A percentile compares a stretch with the other conserved stretches of the same genome.
Conservation (phyloP, 2,113 vertebrate species). For the Mirza zaza region DNA sequence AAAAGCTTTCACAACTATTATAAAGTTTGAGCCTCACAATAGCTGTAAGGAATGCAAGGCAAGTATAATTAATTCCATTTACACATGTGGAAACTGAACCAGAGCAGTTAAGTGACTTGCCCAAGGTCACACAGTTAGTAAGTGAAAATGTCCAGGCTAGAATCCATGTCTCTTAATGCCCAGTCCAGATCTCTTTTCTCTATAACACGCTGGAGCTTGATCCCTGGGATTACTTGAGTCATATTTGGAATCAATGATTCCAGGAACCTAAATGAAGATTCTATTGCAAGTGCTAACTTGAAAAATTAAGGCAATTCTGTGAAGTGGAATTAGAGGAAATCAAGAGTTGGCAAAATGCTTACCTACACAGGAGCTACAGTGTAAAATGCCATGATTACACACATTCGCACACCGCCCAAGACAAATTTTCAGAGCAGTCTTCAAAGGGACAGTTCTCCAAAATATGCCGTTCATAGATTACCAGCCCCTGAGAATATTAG, state of each 20-base stretch:
- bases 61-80: slow-evolving; percentile 48
- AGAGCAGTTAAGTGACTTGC: not conserved
- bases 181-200: not conserved
- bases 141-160: not conserved
- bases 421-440: not conserved
- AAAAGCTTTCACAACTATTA: slow-evolving; percentile 41
- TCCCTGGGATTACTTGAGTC: not conserved
- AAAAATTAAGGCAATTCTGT: slow-evolving; percentile 39
- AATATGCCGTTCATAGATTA: not conserved
- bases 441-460: slow-evolving; percentile 31
- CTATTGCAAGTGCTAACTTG: not conserved
- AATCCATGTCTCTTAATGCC: not conserved
- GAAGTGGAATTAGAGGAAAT: not conserved
- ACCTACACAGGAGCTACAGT: not conserved
- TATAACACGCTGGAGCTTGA: not conserved
- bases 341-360: not conserved
- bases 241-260: not conserved
- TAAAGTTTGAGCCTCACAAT: not conserved
- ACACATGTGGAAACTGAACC: not conserved
- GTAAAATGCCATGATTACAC: not conserved
- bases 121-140: slow-evolving; percentile 25
- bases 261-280: not conserved
- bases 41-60: not conserved
- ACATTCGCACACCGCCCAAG: not conserved
- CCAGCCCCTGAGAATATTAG: not conserved